These are phyloP conservation scores for Pterocles burchelli DNA, from an alignment of 2,113 vertebrate genomes.

Conservation along the genomic window DNA sequence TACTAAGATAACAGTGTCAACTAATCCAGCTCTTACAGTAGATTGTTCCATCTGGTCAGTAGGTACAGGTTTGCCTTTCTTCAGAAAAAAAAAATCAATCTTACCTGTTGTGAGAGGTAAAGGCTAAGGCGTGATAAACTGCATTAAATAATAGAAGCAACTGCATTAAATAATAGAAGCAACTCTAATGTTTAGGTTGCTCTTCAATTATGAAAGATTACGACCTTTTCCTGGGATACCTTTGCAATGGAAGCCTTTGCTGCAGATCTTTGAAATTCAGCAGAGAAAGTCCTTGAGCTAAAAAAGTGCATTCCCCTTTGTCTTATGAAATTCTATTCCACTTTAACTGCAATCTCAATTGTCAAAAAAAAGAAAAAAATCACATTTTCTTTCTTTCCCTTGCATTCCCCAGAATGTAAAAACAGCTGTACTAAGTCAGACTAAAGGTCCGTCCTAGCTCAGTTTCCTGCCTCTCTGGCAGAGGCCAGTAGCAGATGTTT, in stretches of 20 bases:
- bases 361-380: neutral
- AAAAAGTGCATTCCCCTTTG: neutral
- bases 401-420: neutral
- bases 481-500: neutral
- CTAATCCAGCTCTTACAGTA: neutral
- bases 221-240: neutral
- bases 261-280: neutral
- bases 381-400: neutral
- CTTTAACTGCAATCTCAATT: neutral
- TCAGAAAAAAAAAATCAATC: neutral
- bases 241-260: neutral
- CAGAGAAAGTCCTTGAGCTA: neutral
- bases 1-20: neutral
- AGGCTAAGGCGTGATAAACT: neutral
- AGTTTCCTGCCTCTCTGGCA: neutral
- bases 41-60: neutral
- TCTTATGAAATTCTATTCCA: neutral
- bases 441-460: neutral
- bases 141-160: neutral
- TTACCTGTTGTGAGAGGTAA: neutral
- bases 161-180: neutral
- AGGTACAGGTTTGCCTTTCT: neutral
- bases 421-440: slow-evolving; percentile 22
- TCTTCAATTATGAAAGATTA: neutral
- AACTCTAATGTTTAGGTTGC: neutral